Conservation (phyloP, 2,888 invertebrate genomes). For the Scaptomyza tumidula region DNA sequence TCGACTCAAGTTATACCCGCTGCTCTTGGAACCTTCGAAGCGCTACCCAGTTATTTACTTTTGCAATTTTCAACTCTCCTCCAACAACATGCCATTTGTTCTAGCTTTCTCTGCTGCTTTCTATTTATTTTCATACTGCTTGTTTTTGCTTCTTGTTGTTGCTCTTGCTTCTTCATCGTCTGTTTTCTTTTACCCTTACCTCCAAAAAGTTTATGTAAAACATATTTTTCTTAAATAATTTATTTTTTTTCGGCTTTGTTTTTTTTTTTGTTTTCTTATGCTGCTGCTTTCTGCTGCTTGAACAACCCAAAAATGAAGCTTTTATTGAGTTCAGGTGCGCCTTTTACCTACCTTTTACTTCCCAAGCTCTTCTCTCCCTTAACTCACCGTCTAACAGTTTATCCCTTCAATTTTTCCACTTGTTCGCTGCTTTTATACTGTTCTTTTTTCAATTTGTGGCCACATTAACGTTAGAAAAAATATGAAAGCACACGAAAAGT, state of each 20-base stretch:
- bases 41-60: constrained; percentile 68
- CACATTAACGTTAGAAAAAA: constrained; percentile 78
- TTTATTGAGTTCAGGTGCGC: constrained; percentile 78
- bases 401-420: constrained; percentile 53
- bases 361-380: neutral
- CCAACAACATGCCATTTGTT: constrained; percentile 78
- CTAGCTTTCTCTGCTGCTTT: constrained; percentile 51
- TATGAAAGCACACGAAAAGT: constrained; percentile 75
- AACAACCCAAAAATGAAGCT: constrained; percentile 78
- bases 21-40: constrained; percentile 19
- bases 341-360: constrained; percentile 1
- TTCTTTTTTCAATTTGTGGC: constrained; percentile 77
- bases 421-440: constrained; percentile 38
- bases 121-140: constrained; percentile 20
- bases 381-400: neutral
- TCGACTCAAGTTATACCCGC: constrained; percentile 12
- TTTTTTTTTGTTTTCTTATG: constrained; percentile 48
- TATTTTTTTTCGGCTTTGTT: constrained; percentile 57
- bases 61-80: constrained; percentile 72
- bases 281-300: constrained; percentile 69
- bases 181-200: constrained; percentile 13
- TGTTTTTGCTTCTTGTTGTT: constrained; percentile 17
- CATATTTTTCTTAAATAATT: constrained; percentile 80
- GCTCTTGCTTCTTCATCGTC: constrained; percentile 6
- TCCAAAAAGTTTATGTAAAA: constrained; percentile 71